Base-by-base conservation (phyloP, 2,113 vertebrate species). In the Saguinus midas region DNA sequence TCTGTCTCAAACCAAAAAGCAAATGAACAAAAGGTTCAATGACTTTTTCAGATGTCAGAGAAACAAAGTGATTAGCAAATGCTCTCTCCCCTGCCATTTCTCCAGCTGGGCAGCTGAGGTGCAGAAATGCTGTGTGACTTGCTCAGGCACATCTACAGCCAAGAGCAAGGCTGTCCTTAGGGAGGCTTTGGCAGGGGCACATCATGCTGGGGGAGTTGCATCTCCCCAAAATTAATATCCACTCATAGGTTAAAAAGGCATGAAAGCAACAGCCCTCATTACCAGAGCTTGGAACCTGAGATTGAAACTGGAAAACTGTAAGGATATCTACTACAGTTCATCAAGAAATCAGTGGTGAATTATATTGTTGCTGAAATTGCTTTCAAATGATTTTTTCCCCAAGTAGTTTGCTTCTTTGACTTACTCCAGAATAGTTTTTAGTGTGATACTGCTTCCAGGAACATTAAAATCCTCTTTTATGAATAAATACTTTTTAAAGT, bases 171-270 rank as follows among this genome's bases (percentile, higher is more conserved):
- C 8, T 61, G 32, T 12, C 25, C 25, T n/a, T 21, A 12, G 1
- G 17, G 82, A 57, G 10, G 8, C 2, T 66, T 50, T 18, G n/a
- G 5, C 1, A 12, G 6, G 12, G 43, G 43, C 68, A 16, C 6
- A 0, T 18, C 43, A 25, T 14, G 5, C 3, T 8, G 57, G 27
- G 6, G 3, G 0, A 5, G 16, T 16, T 11, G 21, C 40, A 9
- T 48, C 50, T 37, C 2, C 1, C 35, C 35, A 3, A 32, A n/a
- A 43, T 70, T 70, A 6, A 27, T 70, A 57, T 43, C 45, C 43
- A 45, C 11, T 16, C 35, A 57, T 18, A 55, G 11, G 4, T 16
- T n/a, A 32, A 20, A 68, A 10, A 45, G 27, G 6, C 20, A 50
- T 20, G 1, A 2, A 50, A 32, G 3, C 20, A 57, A 32, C 25